These are phyloP conservation scores for Epinephelus fuscoguttatus DNA, from an alignment of 2,113 vertebrate genomes.

Conservation along the genomic window DNA sequence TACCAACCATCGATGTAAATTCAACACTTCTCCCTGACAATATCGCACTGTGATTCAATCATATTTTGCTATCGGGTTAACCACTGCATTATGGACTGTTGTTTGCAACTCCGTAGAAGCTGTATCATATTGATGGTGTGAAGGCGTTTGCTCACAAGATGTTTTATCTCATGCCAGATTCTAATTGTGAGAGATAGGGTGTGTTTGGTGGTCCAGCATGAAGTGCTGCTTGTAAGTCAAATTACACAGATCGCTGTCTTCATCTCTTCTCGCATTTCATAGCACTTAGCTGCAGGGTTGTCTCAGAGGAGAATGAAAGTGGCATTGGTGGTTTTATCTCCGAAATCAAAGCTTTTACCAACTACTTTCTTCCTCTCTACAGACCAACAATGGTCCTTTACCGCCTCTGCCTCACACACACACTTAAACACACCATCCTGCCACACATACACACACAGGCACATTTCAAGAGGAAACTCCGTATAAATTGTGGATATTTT, in stretches of 20 bases:
- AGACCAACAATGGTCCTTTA: background rate
- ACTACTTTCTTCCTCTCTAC: background rate
- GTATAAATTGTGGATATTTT: too few species aligned
- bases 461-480: background rate
- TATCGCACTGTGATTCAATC: background rate
- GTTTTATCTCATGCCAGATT: background rate
- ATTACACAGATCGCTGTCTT: constrained; percentile 2
- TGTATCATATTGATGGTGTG: background rate
- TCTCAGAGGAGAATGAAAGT: constrained; percentile 36
- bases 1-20: background rate
- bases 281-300: constrained; percentile 33
- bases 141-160: background rate
- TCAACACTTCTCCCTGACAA: background rate
- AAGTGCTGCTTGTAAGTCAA: constrained; percentile 44
- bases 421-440: background rate
- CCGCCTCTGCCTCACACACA: background rate
- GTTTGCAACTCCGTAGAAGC: background rate
- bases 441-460: background rate
- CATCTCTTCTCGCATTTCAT: constrained; percentile 46
- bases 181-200: constrained; percentile 6
- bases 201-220: constrained; percentile 1
- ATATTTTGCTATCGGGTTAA: background rate
- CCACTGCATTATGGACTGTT: background rate
- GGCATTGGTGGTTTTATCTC: constrained; percentile 40
- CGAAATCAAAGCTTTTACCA: constrained; percentile 32